These are phyloP conservation scores for Fulmarus glacialis DNA, from an alignment of 2,113 vertebrate genomes.

Conservation along the genomic window DNA sequence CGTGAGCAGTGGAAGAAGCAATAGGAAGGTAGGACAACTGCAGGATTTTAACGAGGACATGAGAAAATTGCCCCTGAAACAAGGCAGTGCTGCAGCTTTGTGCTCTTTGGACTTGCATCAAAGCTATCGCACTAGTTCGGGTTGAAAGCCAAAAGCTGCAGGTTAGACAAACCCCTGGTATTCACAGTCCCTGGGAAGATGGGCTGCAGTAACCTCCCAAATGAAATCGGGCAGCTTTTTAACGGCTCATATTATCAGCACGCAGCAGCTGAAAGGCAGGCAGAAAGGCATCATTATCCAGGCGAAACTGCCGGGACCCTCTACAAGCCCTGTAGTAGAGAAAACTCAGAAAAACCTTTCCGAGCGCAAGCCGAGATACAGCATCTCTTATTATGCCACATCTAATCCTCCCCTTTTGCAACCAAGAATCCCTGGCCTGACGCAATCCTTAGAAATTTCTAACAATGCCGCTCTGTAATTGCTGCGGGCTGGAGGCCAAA, in stretches of 20 bases:
- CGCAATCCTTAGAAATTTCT: neutral
- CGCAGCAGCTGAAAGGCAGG: neutral
- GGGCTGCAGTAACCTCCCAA: neutral
- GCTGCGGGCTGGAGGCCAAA: neutral
- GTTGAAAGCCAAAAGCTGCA: neutral
- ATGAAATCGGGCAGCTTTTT: neutral
- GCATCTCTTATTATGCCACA: fast-evolving
- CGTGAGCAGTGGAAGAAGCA: neutral
- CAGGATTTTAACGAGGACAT: neutral
- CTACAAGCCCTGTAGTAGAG: neutral
- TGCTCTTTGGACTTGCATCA: neutral
- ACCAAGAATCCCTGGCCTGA: fast-evolving
- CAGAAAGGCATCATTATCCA: neutral
- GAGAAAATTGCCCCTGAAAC: neutral
- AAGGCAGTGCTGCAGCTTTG: neutral
- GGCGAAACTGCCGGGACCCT: neutral
- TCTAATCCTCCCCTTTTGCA: neutral
- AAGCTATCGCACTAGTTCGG: fast-evolving
- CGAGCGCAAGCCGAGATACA: fast-evolving
- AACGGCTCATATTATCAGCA: neutral
- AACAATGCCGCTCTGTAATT: fast-evolving
- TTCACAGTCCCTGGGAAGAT: neutral
- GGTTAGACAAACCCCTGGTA: neutral
- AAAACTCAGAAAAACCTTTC: neutral
- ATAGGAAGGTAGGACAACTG: neutral